These are phyloP conservation scores for Oxyruncus cristatus DNA, from an alignment of 2,113 vertebrate genomes.

Conservation along the genomic window DNA sequence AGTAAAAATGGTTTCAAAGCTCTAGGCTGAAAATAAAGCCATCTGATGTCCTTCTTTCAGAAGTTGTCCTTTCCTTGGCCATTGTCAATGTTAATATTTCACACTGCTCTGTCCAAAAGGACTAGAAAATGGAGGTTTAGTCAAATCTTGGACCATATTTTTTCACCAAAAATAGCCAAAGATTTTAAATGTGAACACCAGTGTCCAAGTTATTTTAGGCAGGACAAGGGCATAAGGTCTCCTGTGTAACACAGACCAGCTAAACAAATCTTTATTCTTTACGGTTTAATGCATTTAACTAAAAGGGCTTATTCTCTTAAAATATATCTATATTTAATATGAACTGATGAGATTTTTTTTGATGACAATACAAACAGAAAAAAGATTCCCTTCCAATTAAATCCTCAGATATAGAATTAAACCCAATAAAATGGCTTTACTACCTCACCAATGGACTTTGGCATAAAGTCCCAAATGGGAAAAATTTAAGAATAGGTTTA, in stretches of 20 bases:
- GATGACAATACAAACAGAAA: background rate
- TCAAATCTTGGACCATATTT: background rate
- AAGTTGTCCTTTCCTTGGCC: background rate
- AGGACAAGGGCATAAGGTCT: background rate
- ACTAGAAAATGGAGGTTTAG: background rate
- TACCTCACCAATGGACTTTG: background rate
- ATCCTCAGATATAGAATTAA: background rate
- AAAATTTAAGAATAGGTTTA: background rate
- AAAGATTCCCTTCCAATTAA: background rate
- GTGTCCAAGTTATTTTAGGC: background rate
- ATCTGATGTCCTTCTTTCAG: background rate
- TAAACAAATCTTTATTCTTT: background rate
- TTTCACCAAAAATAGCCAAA: background rate
- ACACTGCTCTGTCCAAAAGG: background rate
- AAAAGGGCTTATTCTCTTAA: background rate
- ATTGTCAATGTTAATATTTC: background rate
- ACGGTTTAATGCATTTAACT: background rate
- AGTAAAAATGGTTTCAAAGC: background rate
- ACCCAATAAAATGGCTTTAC: background rate
- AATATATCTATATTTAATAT: background rate
- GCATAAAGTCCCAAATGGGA: background rate
- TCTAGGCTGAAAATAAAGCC: background rate
- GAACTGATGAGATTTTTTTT: background rate
- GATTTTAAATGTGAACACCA: background rate
- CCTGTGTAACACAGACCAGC: background rate